phyloP scores from a whole-genome alignment of 2,888 invertebrate genomes.

The Drosophila crucigera region DNA sequence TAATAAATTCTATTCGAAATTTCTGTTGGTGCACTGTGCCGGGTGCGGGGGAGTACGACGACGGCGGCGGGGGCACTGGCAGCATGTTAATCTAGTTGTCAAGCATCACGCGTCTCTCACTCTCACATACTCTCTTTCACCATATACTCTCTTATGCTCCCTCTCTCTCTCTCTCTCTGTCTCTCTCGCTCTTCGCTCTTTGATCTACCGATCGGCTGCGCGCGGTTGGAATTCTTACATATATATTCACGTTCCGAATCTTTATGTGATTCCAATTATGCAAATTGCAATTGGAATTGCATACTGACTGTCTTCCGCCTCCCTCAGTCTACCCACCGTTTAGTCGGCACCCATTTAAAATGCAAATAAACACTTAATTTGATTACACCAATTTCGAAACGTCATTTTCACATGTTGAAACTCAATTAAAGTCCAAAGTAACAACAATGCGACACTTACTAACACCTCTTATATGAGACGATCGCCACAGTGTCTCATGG shows the following conservation, averaged over 20 bases:
- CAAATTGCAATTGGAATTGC: constrained; percentile 44
- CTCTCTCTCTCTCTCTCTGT: constrained; percentile 7
- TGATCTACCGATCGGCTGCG: constrained; percentile 15
- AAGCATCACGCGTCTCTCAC: constrained; percentile 46
- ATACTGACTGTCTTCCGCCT: constrained; percentile 2
- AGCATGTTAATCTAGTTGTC: constrained; percentile 71
- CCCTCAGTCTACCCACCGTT: neutral
- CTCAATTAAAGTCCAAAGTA: constrained; percentile 67
- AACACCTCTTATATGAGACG: constrained; percentile 38
- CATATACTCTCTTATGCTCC: neutral
- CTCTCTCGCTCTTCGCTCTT: constrained; percentile 13
- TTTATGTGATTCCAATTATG: constrained; percentile 46
- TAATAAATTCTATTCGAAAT: constrained; percentile 45
- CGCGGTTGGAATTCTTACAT: constrained; percentile 13
- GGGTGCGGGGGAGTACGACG: neutral
- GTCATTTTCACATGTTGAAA: constrained; percentile 64
- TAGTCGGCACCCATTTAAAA: constrained; percentile 22
- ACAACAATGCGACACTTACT: constrained; percentile 56
- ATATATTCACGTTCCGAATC: constrained; percentile 30
- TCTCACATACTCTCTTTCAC: constrained; percentile 2
- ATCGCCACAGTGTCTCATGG: constrained; percentile 27
- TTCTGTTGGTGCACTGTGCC: neutral
- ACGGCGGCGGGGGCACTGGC: neutral
- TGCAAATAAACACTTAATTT: constrained; percentile 60
- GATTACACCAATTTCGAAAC: constrained; percentile 65